These are phyloP conservation scores for Caenorhabditis sinica DNA, from an alignment of 2,888 invertebrate species.

Conservation along the genomic window DNA sequence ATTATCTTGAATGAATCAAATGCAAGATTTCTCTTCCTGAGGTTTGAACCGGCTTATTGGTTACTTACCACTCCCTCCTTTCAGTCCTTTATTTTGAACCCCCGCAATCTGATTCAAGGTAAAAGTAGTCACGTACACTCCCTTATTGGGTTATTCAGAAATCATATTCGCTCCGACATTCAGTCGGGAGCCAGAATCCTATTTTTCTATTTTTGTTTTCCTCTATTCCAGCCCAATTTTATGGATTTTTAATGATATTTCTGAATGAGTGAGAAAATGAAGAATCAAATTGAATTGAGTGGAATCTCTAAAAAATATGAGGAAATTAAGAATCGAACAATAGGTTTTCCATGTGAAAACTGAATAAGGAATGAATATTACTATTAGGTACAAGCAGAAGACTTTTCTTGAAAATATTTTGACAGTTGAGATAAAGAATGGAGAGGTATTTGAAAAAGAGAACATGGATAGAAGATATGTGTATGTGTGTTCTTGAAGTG, in stretches of 20 bases:
- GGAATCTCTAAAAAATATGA: not conserved
- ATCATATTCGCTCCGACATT: conserved; percentile 19
- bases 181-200: not conserved
- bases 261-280: conserved; percentile 10
- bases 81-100: conserved; percentile 31
- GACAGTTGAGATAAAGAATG: conserved; percentile 13
- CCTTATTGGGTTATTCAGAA: conserved; percentile 32
- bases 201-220: conserved; percentile 35
- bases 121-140: conserved; percentile 37
- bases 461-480: conserved; percentile 1
- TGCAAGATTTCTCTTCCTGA: not conserved
- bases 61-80: conserved; percentile 9
- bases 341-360: not conserved
- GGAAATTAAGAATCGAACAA: conserved; percentile 17
- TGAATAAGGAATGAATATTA: conserved; percentile 13
- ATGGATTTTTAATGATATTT: conserved; percentile 30
- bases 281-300: conserved; percentile 29
- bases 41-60: not conserved
- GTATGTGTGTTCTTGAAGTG: conserved; percentile 21
- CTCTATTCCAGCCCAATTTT: not conserved
- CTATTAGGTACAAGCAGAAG: not conserved
- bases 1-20: not conserved
- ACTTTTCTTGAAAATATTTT: conserved; percentile 7
- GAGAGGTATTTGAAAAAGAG: not conserved
- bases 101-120: conserved; percentile 35